phyloP scores from a whole-genome alignment of 2,888 invertebrate genomes.

The Frankliniella fusca region DNA sequence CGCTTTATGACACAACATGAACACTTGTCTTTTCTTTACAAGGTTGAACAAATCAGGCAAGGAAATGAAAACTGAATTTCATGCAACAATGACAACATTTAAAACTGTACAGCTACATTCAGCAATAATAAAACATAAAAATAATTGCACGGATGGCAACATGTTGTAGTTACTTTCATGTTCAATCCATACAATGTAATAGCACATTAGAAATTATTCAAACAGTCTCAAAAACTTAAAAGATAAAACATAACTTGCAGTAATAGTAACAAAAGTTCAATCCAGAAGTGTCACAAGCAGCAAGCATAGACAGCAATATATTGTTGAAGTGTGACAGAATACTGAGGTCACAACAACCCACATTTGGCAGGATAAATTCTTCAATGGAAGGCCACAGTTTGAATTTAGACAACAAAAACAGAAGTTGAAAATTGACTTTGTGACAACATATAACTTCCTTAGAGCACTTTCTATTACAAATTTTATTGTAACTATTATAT shows the following conservation, averaged over 20 bases:
- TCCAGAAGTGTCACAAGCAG: slow-evolving; percentile 16
- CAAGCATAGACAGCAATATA: not conserved
- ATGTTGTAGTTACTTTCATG: not conserved
- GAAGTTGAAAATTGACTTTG: too few relatives aligned
- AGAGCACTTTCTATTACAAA: too few relatives aligned
- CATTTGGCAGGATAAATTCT: too few relatives aligned
- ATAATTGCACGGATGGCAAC: slow-evolving; percentile 9
- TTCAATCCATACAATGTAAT: slow-evolving; percentile 9
- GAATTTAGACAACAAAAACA: too few relatives aligned
- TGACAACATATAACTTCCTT: too few relatives aligned
- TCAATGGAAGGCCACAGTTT: too few relatives aligned
- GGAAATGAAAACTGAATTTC: slow-evolving; percentile 13
- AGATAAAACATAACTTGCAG: slow-evolving; percentile 18
- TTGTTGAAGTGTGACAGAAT: too few relatives aligned
- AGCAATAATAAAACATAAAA: slow-evolving; percentile 9
- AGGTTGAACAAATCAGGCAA: not conserved
- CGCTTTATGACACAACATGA: slow-evolving; percentile 12
- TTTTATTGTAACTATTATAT: too few relatives aligned
- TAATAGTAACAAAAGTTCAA: slow-evolving; percentile 9
- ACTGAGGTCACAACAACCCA: too few relatives aligned
- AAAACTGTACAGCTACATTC: too few relatives aligned
- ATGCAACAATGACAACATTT: slow-evolving; percentile 22
- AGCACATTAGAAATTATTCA: slow-evolving; percentile 26
- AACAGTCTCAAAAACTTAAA: slow-evolving; percentile 26
- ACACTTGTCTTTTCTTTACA: slow-evolving; percentile 24